Evolutionary conservation across 2,797 vertebrate species (phyloP), one percentile per base, ranked within the genome.

Genomic region (Cynopterus sphinx): DNA sequence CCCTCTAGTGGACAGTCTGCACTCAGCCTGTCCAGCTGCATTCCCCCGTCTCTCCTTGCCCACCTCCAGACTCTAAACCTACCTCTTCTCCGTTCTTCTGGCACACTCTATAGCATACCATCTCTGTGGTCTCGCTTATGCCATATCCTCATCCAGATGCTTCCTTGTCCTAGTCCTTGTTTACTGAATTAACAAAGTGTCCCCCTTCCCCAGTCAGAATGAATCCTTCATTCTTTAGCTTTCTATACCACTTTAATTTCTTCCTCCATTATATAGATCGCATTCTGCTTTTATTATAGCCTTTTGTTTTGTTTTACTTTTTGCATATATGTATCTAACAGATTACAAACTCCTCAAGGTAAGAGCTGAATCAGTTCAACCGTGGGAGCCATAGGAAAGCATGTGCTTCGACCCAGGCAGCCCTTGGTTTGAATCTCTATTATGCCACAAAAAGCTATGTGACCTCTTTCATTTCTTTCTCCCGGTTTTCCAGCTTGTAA

Each of bases 391-490:
- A 49, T 31, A 16, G 8, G 53, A 31, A 46, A 24, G 22, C 31
- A 19, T 39, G 26, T 57, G n/a, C 15, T 41, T 77, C 85, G 11
- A 49, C 71, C 65, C 10, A 49, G 36, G 21, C 19, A 51, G 21
- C n/a, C 26, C 3, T 49, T 9, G 0, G 33, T 41, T 81, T 87
- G 26, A 84, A 43, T 61, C 26, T 24, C 9, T 21, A 0, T 9
- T n/a, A 39, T 83, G 68, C 41, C 68, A 41, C 57, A 49, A 22
- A 59, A 6, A 10, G 51, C 41, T 74, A 0, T 82, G 28, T 12
- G 24, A 16, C 75, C 28, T 57, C 41, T 75, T 21, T 73, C 22
- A n/a, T 36, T 65, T 67, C 33, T 89, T 94, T 67, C 36, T 94
- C 43, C 39, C 4, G 10, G 39, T 77, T 87, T 77, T 8, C 57